Conservation (phyloP, 2,113 vertebrate species). For the Montifringilla adamsi region DNA sequence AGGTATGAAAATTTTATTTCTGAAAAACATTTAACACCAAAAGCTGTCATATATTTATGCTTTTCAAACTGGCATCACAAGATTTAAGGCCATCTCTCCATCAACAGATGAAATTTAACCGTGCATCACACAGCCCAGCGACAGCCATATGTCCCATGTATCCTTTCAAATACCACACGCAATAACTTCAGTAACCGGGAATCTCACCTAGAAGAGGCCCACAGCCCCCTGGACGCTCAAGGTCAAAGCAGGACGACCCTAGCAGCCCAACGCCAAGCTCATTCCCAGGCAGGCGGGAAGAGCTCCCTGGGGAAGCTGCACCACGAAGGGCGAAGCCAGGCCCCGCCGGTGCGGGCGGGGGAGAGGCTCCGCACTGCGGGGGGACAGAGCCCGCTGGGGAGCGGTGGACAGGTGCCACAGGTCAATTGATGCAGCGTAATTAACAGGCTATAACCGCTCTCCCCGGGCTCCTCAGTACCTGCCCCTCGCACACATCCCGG, state of each 20-base stretch:
- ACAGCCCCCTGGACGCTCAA: background rate
- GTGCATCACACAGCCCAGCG: background rate
- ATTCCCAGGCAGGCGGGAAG: background rate
- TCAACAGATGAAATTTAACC: conserved; percentile 12
- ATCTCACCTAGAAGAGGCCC: background rate
- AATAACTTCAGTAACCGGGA: background rate
- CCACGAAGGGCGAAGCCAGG: background rate
- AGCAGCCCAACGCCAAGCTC: background rate
- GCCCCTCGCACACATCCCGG: background rate
- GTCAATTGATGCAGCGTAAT: background rate
- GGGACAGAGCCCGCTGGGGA: background rate
- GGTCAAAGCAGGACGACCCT: background rate
- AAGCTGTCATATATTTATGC: background rate
- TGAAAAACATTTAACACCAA: background rate
- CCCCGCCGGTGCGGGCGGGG: background rate
- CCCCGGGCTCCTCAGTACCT: background rate
- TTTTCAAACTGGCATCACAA: background rate
- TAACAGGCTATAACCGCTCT: background rate
- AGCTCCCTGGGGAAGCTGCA: background rate
- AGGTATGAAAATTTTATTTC: background rate
- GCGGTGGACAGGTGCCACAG: background rate
- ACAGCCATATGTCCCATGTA: fast-evolving
- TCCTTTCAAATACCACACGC: background rate
- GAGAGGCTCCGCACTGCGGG: background rate
- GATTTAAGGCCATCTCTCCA: background rate